phyloP scores from a whole-genome alignment of 2,888 invertebrate genomes.

The Epinotia nisella region DNA sequence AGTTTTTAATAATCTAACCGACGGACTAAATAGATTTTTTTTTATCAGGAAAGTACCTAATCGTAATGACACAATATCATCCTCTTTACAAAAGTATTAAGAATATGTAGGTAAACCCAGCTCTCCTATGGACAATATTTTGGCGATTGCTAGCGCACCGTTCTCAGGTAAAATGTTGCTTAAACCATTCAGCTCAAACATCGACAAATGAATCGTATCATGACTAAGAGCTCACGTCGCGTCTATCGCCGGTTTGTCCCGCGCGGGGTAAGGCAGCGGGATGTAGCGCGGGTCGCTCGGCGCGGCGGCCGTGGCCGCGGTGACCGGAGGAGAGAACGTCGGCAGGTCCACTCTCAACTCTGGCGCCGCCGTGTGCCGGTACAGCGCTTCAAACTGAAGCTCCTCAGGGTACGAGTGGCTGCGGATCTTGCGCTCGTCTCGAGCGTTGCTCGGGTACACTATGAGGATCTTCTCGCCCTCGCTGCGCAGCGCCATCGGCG shows the following conservation, averaged over 20 bases:
- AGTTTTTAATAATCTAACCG: too few species aligned
- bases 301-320: conserved; percentile 54
- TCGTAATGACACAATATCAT: background rate
- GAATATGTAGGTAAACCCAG: too few species aligned
- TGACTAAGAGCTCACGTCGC: conserved; percentile 50
- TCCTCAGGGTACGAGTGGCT: conserved; percentile 81
- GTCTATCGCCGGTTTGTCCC: conserved; percentile 51
- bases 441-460: conserved; percentile 80
- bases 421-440: conserved; percentile 79
- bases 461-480: conserved; percentile 79
- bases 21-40: too few species aligned
- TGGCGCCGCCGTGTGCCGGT: conserved; percentile 74
- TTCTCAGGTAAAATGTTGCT: background rate
- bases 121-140: background rate
- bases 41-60: too few species aligned
- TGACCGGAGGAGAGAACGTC: conserved; percentile 81
- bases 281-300: conserved; percentile 63
- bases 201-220: conserved; percentile 29
- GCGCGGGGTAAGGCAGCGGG: conserved; percentile 62
- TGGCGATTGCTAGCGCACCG: background rate
- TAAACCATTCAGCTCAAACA: conserved; percentile 5
- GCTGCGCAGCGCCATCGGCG: conserved; percentile 74
- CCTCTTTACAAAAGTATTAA: background rate
- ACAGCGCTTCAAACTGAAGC: conserved; percentile 80
- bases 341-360: conserved; percentile 84